Evolutionary conservation across 2,113 vertebrate genomes (phyloP).

Genomic region (Callopanchax toddi): DNA sequence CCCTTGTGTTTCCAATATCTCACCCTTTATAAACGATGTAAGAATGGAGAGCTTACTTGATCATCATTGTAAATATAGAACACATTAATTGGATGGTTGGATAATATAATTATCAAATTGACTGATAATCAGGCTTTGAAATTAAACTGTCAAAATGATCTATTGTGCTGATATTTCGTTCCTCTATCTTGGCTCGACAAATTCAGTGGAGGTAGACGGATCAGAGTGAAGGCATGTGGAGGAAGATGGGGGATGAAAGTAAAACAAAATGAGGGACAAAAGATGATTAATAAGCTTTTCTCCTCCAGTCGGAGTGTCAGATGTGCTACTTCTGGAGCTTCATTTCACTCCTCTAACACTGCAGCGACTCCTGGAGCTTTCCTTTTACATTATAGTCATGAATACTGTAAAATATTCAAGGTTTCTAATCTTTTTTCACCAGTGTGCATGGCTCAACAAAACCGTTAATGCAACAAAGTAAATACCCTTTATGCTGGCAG

Average conservation of each 20-base stretch:
- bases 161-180: conserved; percentile 72
- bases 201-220: conserved; percentile 45
- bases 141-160: conserved; percentile 83
- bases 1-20: conserved; percentile 53
- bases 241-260: conserved; percentile 33
- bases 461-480: neutral
- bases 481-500: too few species aligned
- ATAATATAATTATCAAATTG: conserved; percentile 82
- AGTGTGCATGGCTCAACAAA: neutral
- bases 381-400: too few species aligned
- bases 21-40: conserved; percentile 61
- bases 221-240: conserved; percentile 24
- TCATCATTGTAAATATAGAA: conserved; percentile 82
- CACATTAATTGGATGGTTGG: conserved; percentile 80
- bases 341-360: neutral
- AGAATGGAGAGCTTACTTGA: conserved; percentile 60
- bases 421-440: neutral
- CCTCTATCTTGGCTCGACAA: conserved; percentile 45
- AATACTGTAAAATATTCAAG: neutral
- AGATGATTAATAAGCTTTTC: conserved; percentile 55
- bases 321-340: conserved; percentile 4
- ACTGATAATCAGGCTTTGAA: conserved; percentile 80
- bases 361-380: neutral
- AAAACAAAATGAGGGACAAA: conserved; percentile 22
- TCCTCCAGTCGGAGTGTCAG: conserved; percentile 16